phyloP scores from a whole-genome alignment of 2,888 invertebrate species.

The Coleophora flavipennella region DNA sequence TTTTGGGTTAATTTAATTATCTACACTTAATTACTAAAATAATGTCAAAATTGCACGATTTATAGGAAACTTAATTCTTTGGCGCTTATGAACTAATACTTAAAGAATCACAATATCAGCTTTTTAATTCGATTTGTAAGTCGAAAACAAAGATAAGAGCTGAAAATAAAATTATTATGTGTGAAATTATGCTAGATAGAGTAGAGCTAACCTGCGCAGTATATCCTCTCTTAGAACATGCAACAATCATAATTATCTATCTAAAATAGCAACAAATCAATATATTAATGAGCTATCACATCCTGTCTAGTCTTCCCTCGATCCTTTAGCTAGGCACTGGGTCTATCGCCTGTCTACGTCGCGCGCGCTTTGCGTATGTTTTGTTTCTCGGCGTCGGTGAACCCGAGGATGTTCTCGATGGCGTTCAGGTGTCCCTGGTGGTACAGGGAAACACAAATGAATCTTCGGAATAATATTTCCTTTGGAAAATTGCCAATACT shows the following conservation, averaged over 20 bases:
- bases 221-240: conserved; percentile 31
- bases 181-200: too few relatives aligned
- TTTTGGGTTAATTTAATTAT: conserved; percentile 15
- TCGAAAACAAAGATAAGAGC: too few relatives aligned
- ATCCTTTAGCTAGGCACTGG: too few relatives aligned
- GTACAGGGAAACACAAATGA: too few relatives aligned
- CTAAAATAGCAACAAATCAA: conserved; percentile 24
- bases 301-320: conserved; percentile 43
- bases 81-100: conserved; percentile 54
- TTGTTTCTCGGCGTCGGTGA: conserved; percentile 84
- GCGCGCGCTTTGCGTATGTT: conserved; percentile 82
- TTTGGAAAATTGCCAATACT: too few relatives aligned
- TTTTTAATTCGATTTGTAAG: conserved; percentile 36
- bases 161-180: conserved; percentile 16
- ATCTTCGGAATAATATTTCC: too few relatives aligned
- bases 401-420: conserved; percentile 92
- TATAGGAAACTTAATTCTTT: conserved; percentile 57
- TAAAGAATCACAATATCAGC: conserved; percentile 47
- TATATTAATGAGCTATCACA: conserved; percentile 47
- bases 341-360: too few relatives aligned
- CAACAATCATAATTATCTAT: conserved; percentile 39
- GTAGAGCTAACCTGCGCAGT: conserved; percentile 14
- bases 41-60: conserved; percentile 56
- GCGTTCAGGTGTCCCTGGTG: conserved; percentile 87
- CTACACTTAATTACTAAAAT: conserved; percentile 13